Conservation (phyloP, 1,140 invertebrate genomes). For the Antheraea pernyi region DNA sequence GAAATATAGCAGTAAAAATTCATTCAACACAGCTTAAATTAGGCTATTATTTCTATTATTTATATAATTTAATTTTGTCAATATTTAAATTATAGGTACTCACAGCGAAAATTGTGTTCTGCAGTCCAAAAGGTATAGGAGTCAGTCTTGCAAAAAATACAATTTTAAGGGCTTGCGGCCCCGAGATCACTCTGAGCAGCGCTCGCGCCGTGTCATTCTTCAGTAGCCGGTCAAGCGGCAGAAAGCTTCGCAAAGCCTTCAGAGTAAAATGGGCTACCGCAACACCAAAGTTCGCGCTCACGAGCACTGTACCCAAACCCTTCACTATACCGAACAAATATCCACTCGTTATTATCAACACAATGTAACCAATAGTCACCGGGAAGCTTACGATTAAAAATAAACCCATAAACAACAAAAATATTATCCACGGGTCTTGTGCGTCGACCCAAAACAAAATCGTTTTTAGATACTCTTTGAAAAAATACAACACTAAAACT, state of each 20-base stretch:
- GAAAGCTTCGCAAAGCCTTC: slow-evolving; percentile 76
- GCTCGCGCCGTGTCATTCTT: slow-evolving; percentile 87
- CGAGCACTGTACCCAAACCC: slow-evolving; percentile 86
- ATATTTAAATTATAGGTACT: slow-evolving; percentile 66
- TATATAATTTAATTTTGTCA: background rate
- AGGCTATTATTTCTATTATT: background rate
- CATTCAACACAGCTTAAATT: no score
- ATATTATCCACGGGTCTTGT: slow-evolving; percentile 87
- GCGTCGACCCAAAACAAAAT: slow-evolving; percentile 88
- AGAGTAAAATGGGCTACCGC: slow-evolving; percentile 87
- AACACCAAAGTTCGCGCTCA: slow-evolving; percentile 90
- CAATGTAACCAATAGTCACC: slow-evolving; percentile 91
- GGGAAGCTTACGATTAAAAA: slow-evolving; percentile 94
- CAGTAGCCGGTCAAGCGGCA: slow-evolving; percentile 79
- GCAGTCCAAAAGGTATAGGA: slow-evolving; percentile 94
- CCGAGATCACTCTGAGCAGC: slow-evolving; percentile 89
- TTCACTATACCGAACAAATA: slow-evolving; percentile 90
- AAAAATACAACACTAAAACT: slow-evolving; percentile 73
- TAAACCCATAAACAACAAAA: slow-evolving; percentile 86
- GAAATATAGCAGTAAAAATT: no score
- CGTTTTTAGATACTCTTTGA: slow-evolving; percentile 72
- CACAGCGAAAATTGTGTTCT: slow-evolving; percentile 95
- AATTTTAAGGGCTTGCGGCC: slow-evolving; percentile 91
- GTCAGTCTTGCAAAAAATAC: slow-evolving; percentile 91
- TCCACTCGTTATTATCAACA: slow-evolving; percentile 90